These are phyloP conservation scores for Karalla daura DNA, from an alignment of 2,797 vertebrate species.

Conservation along the genomic window DNA sequence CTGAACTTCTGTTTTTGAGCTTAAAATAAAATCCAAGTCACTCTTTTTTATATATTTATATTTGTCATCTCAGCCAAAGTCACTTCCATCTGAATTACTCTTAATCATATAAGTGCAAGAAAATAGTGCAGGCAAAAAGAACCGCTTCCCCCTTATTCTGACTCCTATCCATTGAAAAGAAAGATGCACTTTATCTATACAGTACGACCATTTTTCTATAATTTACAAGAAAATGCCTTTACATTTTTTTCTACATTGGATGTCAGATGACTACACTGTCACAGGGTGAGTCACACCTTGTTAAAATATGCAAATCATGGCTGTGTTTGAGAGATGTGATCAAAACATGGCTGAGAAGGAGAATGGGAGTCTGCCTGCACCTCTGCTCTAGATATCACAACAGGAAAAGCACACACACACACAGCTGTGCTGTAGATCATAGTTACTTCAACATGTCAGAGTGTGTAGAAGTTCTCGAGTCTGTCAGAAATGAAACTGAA, in stretches of 20 bases:
- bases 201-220: background rate
- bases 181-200: too few relatives aligned
- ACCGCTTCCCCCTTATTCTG: background rate
- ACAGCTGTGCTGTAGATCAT: too few relatives aligned
- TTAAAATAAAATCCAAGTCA: background rate
- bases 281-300: background rate
- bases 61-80: background rate
- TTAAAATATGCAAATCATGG: background rate
- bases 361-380: background rate
- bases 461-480: too few relatives aligned
- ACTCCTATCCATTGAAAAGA: background rate
- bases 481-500: too few relatives aligned
- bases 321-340: background rate
- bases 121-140: background rate
- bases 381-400: background rate
- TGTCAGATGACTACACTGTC: background rate
- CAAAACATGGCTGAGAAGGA: background rate
- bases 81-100: background rate
- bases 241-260: background rate
- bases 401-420: background rate
- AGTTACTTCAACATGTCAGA: background rate
- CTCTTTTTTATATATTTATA: background rate
- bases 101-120: background rate
- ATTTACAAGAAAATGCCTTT: background rate
- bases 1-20: background rate